These are phyloP conservation scores for Bufo gargarizans DNA, from an alignment of 2,113 vertebrate species.

Conservation along the genomic window DNA sequence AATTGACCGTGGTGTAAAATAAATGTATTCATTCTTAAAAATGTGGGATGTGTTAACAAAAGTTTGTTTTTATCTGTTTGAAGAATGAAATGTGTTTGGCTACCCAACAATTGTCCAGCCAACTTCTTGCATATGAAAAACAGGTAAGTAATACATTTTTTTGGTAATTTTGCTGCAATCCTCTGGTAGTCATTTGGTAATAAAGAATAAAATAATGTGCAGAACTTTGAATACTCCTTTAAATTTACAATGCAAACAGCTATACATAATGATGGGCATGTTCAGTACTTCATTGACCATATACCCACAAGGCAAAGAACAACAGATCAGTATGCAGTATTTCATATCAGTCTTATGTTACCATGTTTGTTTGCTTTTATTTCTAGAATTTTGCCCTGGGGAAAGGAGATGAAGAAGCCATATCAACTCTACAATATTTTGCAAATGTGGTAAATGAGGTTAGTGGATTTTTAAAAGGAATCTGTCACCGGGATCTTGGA, in stretches of 20 bases:
- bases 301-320: neutral
- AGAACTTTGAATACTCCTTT: neutral
- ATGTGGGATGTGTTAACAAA: neutral
- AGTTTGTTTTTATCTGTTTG: constrained; percentile 45
- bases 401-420: constrained; percentile 97
- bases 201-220: neutral
- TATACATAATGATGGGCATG: no score
- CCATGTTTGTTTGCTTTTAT: constrained; percentile 38
- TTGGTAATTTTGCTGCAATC: neutral
- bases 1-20: neutral
- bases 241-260: neutral
- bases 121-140: constrained; percentile 92
- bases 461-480: constrained; percentile 59
- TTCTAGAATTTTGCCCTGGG: constrained; percentile 94
- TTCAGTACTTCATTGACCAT: neutral
- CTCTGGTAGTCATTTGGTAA: neutral
- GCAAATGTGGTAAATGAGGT: constrained; percentile 94
- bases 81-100: constrained; percentile 98
- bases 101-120: constrained; percentile 92
- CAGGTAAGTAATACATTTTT: constrained; percentile 74
- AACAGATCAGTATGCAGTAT: neutral
- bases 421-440: constrained; percentile 89
- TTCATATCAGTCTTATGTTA: neutral
- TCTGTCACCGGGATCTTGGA: neutral
- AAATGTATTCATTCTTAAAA: neutral